Percentiles rank a stretch among this genome's conserved stretches.
Conservation (phyloP, 2,113 vertebrate genomes). For the Microtus montanus region DNA sequence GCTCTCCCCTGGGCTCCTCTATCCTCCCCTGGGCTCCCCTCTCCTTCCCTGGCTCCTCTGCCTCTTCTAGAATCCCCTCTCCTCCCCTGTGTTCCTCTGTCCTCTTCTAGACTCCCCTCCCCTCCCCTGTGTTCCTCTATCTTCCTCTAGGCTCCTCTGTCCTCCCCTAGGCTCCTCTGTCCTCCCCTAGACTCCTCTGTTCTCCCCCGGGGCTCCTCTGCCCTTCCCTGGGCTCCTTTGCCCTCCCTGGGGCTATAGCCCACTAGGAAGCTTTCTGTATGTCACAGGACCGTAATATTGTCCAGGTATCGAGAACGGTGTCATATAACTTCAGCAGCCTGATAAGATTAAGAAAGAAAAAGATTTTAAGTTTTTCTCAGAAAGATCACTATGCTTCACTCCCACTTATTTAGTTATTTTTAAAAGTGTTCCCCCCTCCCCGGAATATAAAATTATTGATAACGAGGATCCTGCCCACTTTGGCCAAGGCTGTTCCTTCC, state of each 20-base stretch:
- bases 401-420: constrained; percentile 13
- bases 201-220: neutral
- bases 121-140: too few relatives aligned
- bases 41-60: too few relatives aligned
- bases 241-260: too few relatives aligned
- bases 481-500: neutral
- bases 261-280: neutral
- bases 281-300: neutral
- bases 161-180: too few relatives aligned
- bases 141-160: too few relatives aligned
- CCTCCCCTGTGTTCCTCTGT: too few relatives aligned
- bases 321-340: neutral
- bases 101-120: too few relatives aligned
- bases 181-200: neutral
- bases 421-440: neutral
- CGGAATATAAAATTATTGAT: neutral
- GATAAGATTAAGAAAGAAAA: constrained; percentile 4
- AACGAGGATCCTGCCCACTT: neutral
- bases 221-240: neutral
- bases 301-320: neutral
- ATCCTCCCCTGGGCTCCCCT: neutral
- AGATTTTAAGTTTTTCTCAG: neutral
- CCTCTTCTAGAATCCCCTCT: too few relatives aligned
- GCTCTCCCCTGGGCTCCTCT: neutral
- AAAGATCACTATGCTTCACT: neutral